Conservation (phyloP, 2,888 invertebrate species). For the Sericinus montela region DNA sequence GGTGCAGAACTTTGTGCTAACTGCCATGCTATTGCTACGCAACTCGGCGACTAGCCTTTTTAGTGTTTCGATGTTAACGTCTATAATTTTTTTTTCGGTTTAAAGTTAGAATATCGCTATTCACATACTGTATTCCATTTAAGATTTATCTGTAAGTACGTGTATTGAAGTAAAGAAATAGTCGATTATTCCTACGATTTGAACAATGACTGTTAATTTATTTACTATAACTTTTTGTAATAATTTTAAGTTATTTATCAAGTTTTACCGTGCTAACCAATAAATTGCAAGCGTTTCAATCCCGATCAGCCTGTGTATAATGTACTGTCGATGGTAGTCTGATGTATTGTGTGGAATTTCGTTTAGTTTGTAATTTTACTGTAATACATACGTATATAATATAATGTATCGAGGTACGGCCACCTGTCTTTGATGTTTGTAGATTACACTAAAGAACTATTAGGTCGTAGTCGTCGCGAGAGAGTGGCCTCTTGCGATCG, state of each 20-base stretch:
- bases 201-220: slow-evolving; percentile 77
- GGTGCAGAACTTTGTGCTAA: slow-evolving; percentile 74
- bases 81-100: slow-evolving; percentile 48
- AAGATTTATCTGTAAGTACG: slow-evolving; percentile 66
- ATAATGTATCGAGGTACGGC: slow-evolving; percentile 46
- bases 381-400: slow-evolving; percentile 25
- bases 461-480: slow-evolving; percentile 54
- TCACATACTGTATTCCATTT: slow-evolving; percentile 72
- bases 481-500: slow-evolving; percentile 48
- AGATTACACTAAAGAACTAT: slow-evolving; percentile 29
- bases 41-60: slow-evolving; percentile 62
- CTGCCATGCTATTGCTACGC: slow-evolving; percentile 72
- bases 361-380: slow-evolving; percentile 46
- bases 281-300: slow-evolving; percentile 48
- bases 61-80: slow-evolving; percentile 50
- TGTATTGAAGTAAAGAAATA: slow-evolving; percentile 64
- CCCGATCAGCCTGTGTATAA: slow-evolving; percentile 44
- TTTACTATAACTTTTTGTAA: slow-evolving; percentile 58
- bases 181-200: slow-evolving; percentile 64
- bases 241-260: slow-evolving; percentile 73
- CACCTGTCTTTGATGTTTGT: slow-evolving; percentile 44
- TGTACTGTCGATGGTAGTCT: slow-evolving; percentile 59
- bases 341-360: slow-evolving; percentile 53
- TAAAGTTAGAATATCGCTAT: slow-evolving; percentile 56
- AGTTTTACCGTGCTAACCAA: slow-evolving; percentile 52